Base-by-base conservation (phyloP, 2,113 vertebrate genomes). In the Ctenomys sociabilis region DNA sequence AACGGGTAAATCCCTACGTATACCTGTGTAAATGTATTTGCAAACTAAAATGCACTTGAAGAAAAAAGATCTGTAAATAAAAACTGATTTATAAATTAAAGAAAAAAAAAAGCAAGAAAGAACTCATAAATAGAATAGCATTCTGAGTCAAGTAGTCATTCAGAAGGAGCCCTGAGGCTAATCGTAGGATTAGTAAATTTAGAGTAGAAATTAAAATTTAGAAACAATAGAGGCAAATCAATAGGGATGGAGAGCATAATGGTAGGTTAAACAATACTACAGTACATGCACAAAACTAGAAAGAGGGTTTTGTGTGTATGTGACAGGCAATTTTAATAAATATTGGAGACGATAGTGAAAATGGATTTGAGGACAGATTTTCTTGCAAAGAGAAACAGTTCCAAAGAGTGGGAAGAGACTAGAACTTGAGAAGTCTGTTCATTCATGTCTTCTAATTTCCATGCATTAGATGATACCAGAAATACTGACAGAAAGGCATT, bases 11-110 rank as follows among this genome's bases (percentile, higher is more conserved):
- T 32, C 98, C 99, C 98, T 99, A 93, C 99, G 98, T 99, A 99
- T 86, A 99, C 98, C 99, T 98, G 98, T 99, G 99, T 99, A 99
- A 99, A 99, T 99, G 99, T 98, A 97, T 99, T 99, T 99, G 99
- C 99, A 99, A 99, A 99, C 98, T 98, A 98, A 99, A 99, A 98
- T 99, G 98, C 99, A 99, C 99, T 99, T 99, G 99, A 99, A 99
- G 95, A 97, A 98, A 95, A 83, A 98, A 97, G 98, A 98, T 98
- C 98, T 99, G 99, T 99, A 99, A 99, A 99, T 99, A 99, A 99
- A 99, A 99, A 99, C 95, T 98, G 99, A 99, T 99, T 99, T 99
- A 98, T 98, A 98, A 98, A 98, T 99, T 97, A 98, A 98, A 57
- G 54, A 57, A 57, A 57, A 57, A 85, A 78, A 78, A 66, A 21